These are phyloP conservation scores for Falco biarmicus DNA, from an alignment of 2,797 vertebrate species.

Conservation along the genomic window DNA sequence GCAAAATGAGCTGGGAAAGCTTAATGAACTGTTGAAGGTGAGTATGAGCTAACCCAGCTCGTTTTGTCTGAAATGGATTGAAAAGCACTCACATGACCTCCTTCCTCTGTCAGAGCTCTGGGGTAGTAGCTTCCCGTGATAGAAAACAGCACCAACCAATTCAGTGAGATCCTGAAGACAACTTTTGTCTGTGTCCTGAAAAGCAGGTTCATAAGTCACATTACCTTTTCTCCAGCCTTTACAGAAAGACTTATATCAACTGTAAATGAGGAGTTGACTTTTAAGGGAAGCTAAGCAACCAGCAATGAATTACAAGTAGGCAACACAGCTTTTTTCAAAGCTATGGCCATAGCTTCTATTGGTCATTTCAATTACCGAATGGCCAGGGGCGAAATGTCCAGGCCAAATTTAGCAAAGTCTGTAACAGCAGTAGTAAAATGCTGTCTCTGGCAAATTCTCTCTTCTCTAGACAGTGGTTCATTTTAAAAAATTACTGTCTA, in stretches of 20 bases:
- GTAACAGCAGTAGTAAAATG: constrained; percentile 34
- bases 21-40: constrained; percentile 39
- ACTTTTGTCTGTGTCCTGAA: constrained; percentile 33
- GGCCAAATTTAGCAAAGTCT: constrained; percentile 23
- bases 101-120: background rate
- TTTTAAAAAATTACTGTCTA: constrained; percentile 13
- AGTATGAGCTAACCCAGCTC: constrained; percentile 26
- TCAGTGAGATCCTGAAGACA: background rate
- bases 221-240: constrained; percentile 29
- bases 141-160: constrained; percentile 18
- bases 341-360: background rate
- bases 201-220: constrained; percentile 39
- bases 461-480: background rate
- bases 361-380: constrained; percentile 48
- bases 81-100: constrained; percentile 5
- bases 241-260: constrained; percentile 28
- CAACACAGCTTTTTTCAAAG: background rate
- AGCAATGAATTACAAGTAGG: constrained; percentile 44
- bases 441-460: constrained; percentile 24
- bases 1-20: background rate
- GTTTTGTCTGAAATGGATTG: constrained; percentile 17
- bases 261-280: constrained; percentile 48
- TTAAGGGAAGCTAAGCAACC: constrained; percentile 44
- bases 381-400: constrained; percentile 17
- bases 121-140: background rate